Conservation (phyloP, 2,888 invertebrate genomes). For the Pheosia tremula region DNA sequence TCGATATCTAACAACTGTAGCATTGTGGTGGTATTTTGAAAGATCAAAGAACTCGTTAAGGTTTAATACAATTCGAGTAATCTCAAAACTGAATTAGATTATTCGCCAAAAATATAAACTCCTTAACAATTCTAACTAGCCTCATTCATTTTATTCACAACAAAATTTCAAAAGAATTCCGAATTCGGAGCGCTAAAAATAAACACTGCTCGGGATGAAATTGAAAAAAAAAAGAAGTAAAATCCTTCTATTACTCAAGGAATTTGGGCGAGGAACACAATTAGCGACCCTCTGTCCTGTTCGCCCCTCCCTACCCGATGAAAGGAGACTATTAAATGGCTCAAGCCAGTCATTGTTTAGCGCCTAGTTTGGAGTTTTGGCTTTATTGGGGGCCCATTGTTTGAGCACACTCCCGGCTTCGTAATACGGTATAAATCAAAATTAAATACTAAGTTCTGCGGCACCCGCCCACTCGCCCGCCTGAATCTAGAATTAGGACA, state of each 20-base stretch:
- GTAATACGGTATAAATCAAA: conserved; percentile 43
- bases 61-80: no score
- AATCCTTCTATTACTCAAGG: conserved; percentile 34
- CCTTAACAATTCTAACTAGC: neutral
- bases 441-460: conserved; percentile 41
- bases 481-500: conserved; percentile 35
- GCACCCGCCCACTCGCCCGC: conserved; percentile 21
- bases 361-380: conserved; percentile 37
- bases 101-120: no score
- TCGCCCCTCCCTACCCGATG: conserved; percentile 26
- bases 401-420: conserved; percentile 21
- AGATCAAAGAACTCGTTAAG: no score
- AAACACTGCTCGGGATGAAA: conserved; percentile 25
- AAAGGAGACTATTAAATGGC: conserved; percentile 51
- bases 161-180: neutral
- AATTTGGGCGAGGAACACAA: conserved; percentile 42
- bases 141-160: neutral
- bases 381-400: conserved; percentile 33
- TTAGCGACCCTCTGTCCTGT: conserved; percentile 40
- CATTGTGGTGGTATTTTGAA: no score
- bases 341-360: conserved; percentile 49
- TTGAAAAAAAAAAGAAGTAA: conserved; percentile 32
- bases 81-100: no score
- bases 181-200: neutral
- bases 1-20: no score